Percentiles rank a stretch among this genome's conserved stretches.
These are phyloP conservation scores for Platynereis dumerilii DNA, from an alignment of 2,888 invertebrate species.

Conservation along the genomic window DNA sequence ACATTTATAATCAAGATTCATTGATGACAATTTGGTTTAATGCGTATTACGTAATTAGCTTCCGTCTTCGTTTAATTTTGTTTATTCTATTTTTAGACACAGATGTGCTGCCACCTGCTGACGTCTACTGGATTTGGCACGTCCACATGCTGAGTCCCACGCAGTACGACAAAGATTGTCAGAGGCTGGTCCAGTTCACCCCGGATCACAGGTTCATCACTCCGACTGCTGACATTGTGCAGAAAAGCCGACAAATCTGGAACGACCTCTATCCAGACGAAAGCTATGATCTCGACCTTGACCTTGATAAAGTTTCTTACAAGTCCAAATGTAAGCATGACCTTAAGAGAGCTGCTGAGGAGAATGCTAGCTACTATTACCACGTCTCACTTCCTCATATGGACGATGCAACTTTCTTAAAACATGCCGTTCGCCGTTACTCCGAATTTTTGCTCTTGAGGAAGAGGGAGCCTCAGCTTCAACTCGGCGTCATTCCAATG, in stretches of 20 bases:
- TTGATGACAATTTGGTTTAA: too few relatives aligned
- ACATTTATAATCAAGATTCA: too few relatives aligned
- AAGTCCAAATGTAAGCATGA: constrained; percentile 50
- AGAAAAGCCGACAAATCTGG: constrained; percentile 43
- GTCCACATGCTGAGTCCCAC: constrained; percentile 58
- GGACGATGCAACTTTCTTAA: constrained; percentile 61
- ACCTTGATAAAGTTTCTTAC: constrained; percentile 20
- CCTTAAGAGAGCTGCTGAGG: constrained; percentile 59
- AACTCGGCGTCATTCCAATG: constrained; percentile 64
- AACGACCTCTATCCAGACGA: constrained; percentile 46
- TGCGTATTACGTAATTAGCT: too few relatives aligned
- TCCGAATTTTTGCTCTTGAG: constrained; percentile 63
- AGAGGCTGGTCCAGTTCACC: constrained; percentile 31
- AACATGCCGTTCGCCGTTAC: constrained; percentile 60
- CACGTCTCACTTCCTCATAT: constrained; percentile 66
- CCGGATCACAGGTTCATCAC: constrained; percentile 15
- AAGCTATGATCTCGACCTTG: constrained; percentile 45
- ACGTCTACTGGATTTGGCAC: constrained; percentile 67
- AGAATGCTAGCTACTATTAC: constrained; percentile 65
- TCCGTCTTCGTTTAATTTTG: too few relatives aligned
- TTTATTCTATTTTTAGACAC: too few relatives aligned
- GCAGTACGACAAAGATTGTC: constrained; percentile 51
- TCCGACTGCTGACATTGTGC: too few relatives aligned
- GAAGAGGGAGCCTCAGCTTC: constrained; percentile 55
- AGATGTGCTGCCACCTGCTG: constrained; percentile 62